Evolutionary conservation across 2,113 vertebrate genomes (phyloP).

Genomic region (Fulmarus glacialis): DNA sequence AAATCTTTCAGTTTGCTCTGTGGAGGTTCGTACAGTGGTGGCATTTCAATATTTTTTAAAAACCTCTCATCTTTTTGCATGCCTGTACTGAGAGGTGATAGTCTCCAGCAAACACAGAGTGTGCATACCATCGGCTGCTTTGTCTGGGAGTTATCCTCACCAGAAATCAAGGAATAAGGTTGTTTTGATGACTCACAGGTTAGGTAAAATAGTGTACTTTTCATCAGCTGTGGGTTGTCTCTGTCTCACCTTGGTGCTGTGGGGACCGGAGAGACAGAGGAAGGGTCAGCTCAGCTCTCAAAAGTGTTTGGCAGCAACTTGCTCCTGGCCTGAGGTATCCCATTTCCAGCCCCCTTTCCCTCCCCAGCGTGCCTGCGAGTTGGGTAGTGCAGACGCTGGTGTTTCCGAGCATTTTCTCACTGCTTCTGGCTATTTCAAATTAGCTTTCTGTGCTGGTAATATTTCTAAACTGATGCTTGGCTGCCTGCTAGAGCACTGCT

Average conservation of each 20-base stretch:
- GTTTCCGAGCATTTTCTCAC: neutral
- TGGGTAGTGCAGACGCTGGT: neutral
- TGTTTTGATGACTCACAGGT: neutral
- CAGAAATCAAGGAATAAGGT: neutral
- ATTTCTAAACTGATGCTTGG: neutral
- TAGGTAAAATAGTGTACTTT: neutral
- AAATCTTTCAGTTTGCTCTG: neutral
- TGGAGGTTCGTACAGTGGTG: neutral
- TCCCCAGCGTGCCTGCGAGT: neutral
- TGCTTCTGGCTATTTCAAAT: neutral
- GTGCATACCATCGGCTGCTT: neutral
- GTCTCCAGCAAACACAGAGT: neutral
- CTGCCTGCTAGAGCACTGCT: neutral
- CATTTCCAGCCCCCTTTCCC: neutral
- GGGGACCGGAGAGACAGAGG: rapidly evolving
- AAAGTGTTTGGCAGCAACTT: neutral
- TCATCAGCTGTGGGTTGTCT: neutral
- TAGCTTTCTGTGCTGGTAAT: neutral
- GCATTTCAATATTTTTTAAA: neutral
- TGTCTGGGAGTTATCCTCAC: neutral
- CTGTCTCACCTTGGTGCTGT: rapidly evolving
- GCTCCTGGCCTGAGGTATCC: neutral
- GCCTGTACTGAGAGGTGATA: neutral
- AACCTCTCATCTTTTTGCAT: neutral
- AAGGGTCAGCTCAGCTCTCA: neutral